These are phyloP conservation scores for Cenopis cana DNA, from an alignment of 2,888 invertebrate species.

Conservation along the genomic window DNA sequence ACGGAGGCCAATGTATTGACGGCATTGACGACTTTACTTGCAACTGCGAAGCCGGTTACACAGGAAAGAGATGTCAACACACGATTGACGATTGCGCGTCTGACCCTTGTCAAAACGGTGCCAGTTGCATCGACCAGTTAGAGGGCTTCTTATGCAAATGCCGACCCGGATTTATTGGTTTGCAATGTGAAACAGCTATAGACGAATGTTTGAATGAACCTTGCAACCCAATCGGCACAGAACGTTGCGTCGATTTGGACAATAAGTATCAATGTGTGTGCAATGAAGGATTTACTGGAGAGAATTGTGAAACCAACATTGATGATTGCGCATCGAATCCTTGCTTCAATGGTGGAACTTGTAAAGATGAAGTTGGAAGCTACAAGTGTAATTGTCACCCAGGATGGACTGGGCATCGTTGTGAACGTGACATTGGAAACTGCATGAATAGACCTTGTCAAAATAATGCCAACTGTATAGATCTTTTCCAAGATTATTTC, in stretches of 20 bases:
- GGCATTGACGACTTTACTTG: slow-evolving; percentile 93
- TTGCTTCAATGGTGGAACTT: slow-evolving; percentile 95
- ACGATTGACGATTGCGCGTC: slow-evolving; percentile 96
- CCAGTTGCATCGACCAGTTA: slow-evolving; percentile 93
- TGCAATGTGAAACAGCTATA: slow-evolving; percentile 97
- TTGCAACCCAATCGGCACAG: slow-evolving; percentile 95
- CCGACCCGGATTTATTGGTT: slow-evolving; percentile 95
- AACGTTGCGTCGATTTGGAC: slow-evolving; percentile 94
- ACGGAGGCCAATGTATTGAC: slow-evolving; percentile 96
- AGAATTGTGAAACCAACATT: slow-evolving; percentile 93
- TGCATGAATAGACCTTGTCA: slow-evolving; percentile 95
- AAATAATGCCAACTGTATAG: slow-evolving; percentile 96
- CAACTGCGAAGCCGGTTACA: slow-evolving; percentile 96
- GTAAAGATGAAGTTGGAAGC: slow-evolving; percentile 93
- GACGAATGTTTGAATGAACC: slow-evolving; percentile 97
- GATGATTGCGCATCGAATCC: slow-evolving; percentile 94
- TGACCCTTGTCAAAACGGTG: slow-evolving; percentile 96
- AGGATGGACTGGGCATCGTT: slow-evolving; percentile 95
- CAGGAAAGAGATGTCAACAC: slow-evolving; percentile 97
- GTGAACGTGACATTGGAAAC: slow-evolving; percentile 94
- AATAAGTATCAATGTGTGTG: slow-evolving; percentile 95
- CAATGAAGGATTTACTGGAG: slow-evolving; percentile 94
- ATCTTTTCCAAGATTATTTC: slow-evolving; percentile 95
- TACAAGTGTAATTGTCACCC: slow-evolving; percentile 93
- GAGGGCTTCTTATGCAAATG: slow-evolving; percentile 97